Evolutionary conservation across 1,140 invertebrate genomes (phyloP).

Genomic region (Zeugodacus cucurbitae): DNA sequence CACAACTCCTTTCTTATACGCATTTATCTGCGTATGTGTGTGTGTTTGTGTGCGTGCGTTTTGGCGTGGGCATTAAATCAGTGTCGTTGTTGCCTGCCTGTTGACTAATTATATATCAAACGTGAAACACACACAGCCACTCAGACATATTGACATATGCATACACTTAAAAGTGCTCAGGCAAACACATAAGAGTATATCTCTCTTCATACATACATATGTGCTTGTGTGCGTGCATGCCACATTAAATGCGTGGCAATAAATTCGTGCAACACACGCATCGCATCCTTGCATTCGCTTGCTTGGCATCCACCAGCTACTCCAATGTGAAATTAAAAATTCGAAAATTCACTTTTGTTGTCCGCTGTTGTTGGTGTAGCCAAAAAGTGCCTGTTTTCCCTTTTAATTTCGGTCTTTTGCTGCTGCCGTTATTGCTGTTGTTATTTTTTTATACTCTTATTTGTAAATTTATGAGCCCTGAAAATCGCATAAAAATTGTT

Average conservation of each 20-base stretch:
- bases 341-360: not conserved
- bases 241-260: not conserved
- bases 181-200: not conserved
- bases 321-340: not conserved
- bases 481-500: slow-evolving; percentile 18
- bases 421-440: not conserved
- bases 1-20: not conserved
- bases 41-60: not conserved
- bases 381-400: not conserved
- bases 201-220: not conserved
- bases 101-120: not conserved
- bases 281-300: not conserved
- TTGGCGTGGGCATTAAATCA: not conserved
- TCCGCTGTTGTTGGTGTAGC: not conserved
- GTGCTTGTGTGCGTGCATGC: not conserved
- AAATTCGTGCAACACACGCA: not conserved
- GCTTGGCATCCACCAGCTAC: not conserved
- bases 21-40: not conserved
- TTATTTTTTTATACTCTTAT: not conserved
- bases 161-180: not conserved
- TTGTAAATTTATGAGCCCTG: slow-evolving; percentile 2
- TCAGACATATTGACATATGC: not conserved
- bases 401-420: not conserved
- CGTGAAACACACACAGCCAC: not conserved
- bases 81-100: not conserved